Evolutionary conservation across 2,888 invertebrate genomes (phyloP).

Genomic region (Lacanobia wlatinum): DNA sequence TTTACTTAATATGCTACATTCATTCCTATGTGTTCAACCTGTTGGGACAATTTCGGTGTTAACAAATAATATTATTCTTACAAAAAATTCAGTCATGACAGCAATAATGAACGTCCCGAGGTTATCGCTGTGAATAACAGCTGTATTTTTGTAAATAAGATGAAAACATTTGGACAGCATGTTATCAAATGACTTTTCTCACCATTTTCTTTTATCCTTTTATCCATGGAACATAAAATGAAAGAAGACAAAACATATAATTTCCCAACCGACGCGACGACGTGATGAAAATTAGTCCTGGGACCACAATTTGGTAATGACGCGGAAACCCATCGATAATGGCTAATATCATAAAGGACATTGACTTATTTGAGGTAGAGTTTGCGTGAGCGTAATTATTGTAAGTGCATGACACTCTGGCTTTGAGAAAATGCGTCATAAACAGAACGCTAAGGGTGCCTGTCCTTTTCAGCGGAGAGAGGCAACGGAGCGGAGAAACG

Average conservation of each 20-base stretch:
- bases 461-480: too few relatives aligned
- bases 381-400: background rate
- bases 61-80: background rate
- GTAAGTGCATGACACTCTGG: background rate
- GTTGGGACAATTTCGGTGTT: background rate
- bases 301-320: constrained; percentile 16
- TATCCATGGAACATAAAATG: background rate
- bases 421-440: background rate
- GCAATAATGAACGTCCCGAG: constrained; percentile 11
- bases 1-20: background rate
- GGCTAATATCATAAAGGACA: background rate
- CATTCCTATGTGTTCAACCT: background rate
- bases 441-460: too few relatives aligned
- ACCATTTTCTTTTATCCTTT: background rate
- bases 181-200: constrained; percentile 12
- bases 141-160: constrained; percentile 1
- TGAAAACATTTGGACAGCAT: constrained; percentile 11
- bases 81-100: background rate
- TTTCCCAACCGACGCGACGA: constrained; percentile 12
- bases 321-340: constrained; percentile 21
- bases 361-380: too few relatives aligned
- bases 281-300: constrained; percentile 5
- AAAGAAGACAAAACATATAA: constrained; percentile 8
- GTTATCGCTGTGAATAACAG: background rate
- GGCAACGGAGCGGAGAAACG: too few relatives aligned